Conservation (phyloP, 2,113 vertebrate genomes). For the Tyto alba region DNA sequence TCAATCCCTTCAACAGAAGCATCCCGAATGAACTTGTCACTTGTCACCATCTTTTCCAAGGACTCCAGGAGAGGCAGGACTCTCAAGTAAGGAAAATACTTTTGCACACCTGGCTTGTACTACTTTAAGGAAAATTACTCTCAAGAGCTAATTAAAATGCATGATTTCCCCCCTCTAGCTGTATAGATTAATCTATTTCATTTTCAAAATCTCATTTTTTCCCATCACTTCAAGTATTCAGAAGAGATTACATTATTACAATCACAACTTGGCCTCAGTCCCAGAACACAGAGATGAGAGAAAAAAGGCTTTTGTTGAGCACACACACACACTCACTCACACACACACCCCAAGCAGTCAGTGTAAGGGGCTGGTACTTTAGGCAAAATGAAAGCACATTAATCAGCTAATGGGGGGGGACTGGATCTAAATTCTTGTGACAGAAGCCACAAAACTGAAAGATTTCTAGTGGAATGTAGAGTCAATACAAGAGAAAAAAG, state of each 20-base stretch:
- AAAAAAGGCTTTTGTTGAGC: constrained; percentile 46
- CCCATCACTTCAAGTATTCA: constrained; percentile 63
- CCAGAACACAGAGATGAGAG: constrained; percentile 49
- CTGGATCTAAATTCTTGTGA: neutral
- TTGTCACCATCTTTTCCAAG: constrained; percentile 46
- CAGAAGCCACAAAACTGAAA: neutral
- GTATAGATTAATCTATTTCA: constrained; percentile 64
- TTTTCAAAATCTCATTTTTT: constrained; percentile 53
- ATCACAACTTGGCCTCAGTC: constrained; percentile 55
- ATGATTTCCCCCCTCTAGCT: constrained; percentile 38
- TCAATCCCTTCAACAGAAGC: neutral
- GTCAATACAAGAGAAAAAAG: neutral
- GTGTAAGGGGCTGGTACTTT: neutral
- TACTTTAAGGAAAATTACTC: constrained; percentile 52
- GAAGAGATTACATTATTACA: constrained; percentile 60
- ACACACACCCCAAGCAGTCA: neutral
- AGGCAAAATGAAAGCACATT: constrained; percentile 23
- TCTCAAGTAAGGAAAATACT: constrained; percentile 39
- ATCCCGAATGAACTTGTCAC: constrained; percentile 32
- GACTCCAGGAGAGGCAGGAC: constrained; percentile 21
- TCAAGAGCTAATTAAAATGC: constrained; percentile 53
- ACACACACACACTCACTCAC: neutral
- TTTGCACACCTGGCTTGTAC: constrained; percentile 52
- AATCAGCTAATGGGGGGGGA: constrained; percentile 12
- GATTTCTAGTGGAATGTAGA: neutral